Percentiles rank a stretch among this genome's conserved stretches.
phyloP scores from a whole-genome alignment of 2,797 vertebrate genomes.

The Chloroceryle amazona region DNA sequence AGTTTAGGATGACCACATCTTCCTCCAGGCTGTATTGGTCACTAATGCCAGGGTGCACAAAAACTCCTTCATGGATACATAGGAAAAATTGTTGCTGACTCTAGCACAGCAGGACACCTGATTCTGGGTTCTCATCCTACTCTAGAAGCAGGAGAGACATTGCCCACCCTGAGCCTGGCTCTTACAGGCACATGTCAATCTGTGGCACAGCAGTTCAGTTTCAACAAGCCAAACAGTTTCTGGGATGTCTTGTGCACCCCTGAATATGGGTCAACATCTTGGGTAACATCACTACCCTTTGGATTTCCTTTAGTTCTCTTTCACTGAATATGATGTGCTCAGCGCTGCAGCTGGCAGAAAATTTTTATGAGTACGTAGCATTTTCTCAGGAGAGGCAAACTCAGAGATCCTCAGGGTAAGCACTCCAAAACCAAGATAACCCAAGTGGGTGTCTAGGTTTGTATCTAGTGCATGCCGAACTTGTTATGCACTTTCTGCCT shows the following conservation, averaged over 20 bases:
- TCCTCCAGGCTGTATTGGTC: accelerated
- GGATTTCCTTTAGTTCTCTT: not conserved
- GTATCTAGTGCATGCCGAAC: not conserved
- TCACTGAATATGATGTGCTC: not conserved
- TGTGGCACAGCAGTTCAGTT: not conserved
- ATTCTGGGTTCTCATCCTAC: not conserved
- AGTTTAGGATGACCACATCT: not conserved
- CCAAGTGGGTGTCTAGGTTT: not conserved
- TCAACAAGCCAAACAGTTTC: not conserved
- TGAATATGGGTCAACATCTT: not conserved
- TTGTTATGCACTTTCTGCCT: not conserved
- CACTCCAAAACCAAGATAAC: not conserved
- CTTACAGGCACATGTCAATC: not conserved
- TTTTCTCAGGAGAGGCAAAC: not conserved
- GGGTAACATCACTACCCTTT: not conserved
- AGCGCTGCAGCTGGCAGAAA: not conserved
- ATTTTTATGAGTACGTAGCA: not conserved
- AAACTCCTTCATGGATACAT: not conserved
- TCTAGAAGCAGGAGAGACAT: not conserved
- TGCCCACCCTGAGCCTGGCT: not conserved
- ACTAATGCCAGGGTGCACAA: not conserved
- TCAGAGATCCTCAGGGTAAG: not conserved
- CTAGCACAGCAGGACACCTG: not conserved
- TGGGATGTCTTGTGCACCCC: not conserved
- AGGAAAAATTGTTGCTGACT: not conserved